Percentiles rank a stretch among this genome's conserved stretches.
These are phyloP conservation scores for Dyspetes luteomarginatus DNA, from an alignment of 2,888 invertebrate species.

Conservation along the genomic window DNA sequence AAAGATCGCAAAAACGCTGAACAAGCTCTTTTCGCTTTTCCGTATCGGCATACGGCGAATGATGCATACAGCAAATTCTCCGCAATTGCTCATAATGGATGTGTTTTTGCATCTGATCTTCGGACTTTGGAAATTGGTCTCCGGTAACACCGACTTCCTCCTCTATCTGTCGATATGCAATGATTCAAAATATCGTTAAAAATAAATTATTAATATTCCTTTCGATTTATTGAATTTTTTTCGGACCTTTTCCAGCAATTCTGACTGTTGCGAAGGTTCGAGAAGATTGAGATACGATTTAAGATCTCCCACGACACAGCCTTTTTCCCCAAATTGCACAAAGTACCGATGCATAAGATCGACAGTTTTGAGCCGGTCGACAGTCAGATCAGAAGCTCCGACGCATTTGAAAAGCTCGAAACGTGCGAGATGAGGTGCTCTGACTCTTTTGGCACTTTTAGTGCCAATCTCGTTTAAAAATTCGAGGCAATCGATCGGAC, in stretches of 20 bases:
- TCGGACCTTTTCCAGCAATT: conserved; percentile 82
- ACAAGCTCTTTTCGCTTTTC: conserved; percentile 76
- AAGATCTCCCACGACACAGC: conserved; percentile 94
- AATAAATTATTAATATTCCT: background rate
- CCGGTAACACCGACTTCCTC: conserved; percentile 78
- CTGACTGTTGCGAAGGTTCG: conserved; percentile 86
- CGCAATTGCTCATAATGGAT: conserved; percentile 91
- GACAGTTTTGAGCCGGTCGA: conserved; percentile 82
- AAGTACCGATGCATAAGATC: conserved; percentile 92
- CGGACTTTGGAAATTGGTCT: conserved; percentile 80
- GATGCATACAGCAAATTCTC: conserved; percentile 89
- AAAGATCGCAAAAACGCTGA: conserved; percentile 77
- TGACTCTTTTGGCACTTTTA: conserved; percentile 81
- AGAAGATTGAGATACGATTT: conserved; percentile 90
- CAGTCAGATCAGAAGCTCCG: conserved; percentile 79
- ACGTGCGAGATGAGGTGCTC: conserved; percentile 94
- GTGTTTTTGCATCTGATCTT: conserved; percentile 92
- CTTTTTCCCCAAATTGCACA: conserved; percentile 92
- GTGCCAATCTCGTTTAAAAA: conserved; percentile 80
- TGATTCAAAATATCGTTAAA: background rate
- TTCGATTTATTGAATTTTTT: no score
- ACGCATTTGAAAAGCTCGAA: conserved; percentile 89
- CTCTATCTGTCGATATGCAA: conserved; percentile 74
- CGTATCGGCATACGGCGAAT: conserved; percentile 77
- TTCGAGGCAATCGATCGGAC: conserved; percentile 78